Conservation (phyloP, 2,888 invertebrate genomes). For the Eupithecia subfuscata region DNA sequence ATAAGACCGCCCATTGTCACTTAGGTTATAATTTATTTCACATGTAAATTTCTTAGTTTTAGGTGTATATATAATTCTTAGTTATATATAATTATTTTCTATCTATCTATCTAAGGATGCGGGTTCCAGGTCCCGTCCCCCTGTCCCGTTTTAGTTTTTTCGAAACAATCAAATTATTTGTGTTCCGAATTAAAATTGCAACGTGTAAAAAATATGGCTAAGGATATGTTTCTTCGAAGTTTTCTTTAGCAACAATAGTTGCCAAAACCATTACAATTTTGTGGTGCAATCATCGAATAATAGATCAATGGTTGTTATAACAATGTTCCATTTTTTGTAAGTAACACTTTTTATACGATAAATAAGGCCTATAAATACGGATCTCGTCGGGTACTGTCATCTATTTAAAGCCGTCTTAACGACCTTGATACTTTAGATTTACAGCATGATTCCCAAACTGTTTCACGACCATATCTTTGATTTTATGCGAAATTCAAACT, state of each 20-base stretch:
- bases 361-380: constrained; percentile 36
- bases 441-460: constrained; percentile 27
- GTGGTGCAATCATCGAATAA: not conserved
- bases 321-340: not conserved
- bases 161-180: not conserved
- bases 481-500: constrained; percentile 22
- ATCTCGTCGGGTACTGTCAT: not conserved
- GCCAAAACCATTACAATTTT: not conserved
- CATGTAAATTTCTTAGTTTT: too few relatives aligned
- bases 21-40: too few relatives aligned
- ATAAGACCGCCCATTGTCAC: too few relatives aligned
- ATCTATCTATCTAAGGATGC: too few relatives aligned
- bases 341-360: not conserved
- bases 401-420: constrained; percentile 26
- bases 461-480: constrained; percentile 21
- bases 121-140: too few relatives aligned
- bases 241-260: not conserved
- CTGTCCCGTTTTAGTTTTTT: too few relatives aligned
- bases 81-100: too few relatives aligned
- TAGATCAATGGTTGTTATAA: not conserved
- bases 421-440: constrained; percentile 41
- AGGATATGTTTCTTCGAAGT: not conserved
- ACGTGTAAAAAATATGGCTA: not conserved
- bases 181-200: not conserved
- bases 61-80: too few relatives aligned